Evolutionary conservation across 2,113 vertebrate species (phyloP), one percentile per base, ranked within the genome.

Genomic region (Brachionichthys hirsutus): DNA sequence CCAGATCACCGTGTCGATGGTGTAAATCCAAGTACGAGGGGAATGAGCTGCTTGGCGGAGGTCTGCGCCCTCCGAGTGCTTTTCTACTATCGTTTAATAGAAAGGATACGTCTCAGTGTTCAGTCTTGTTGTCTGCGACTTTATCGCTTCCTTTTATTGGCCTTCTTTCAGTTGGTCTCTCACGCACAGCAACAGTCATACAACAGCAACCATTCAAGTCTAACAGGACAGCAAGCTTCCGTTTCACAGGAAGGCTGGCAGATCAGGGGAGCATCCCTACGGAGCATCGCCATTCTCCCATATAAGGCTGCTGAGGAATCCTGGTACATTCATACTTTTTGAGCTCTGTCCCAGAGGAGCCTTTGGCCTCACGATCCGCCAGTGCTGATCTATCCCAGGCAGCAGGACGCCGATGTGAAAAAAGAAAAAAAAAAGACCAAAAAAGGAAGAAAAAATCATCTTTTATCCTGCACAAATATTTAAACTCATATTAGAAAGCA

Each of bases 241-340:
- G 78, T 75, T 66, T 70, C 48, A 80, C 74, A 82, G 76, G 67
- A 79, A 78, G 54, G 57, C 35, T 24, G 15, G 67, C 46, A 67
- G 54, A 77, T 55, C 62, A 20, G 40, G 17, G 54, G 48, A 80
- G 50, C 54, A 69, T 77, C 61, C 20, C 59, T 54, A 49, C 34
- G 38, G 67, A 82, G 61, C 47, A 34, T 48, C 50, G 53, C 51
- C n/a, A 45, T 59, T 50, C 80, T 79, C 60, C 80, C 77, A 72
- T 84, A 80, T 67, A 89, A 79, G 85, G 76, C 44, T 36, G 48
- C 41, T 8, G 54, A 83, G 55, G 68, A 72, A 67, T 84, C 52
- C 59, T 30, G 14, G 24, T 53, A 70, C 30, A 52, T 45, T 52
- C 2, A 17, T 4, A 48, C 43, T 81, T 80, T 77, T 79, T 58